phyloP scores from a whole-genome alignment of 2,888 invertebrate genomes.

The Leucophenga maculata region DNA sequence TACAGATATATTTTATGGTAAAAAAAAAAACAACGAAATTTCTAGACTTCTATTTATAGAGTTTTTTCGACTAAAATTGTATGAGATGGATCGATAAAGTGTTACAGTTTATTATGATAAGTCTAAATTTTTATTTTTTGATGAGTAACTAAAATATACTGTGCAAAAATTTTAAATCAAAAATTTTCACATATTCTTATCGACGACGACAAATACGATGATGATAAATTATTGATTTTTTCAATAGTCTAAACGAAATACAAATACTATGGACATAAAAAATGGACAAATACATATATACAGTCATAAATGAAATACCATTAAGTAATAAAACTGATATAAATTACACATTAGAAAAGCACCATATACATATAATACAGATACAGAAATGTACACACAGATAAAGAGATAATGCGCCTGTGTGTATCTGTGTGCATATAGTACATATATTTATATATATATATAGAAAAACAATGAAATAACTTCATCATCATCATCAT shows the following conservation, averaged over 20 bases:
- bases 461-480: slow-evolving; percentile 46
- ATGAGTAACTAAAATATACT: too few species aligned
- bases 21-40: not conserved
- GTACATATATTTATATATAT: not conserved
- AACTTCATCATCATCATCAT: slow-evolving; percentile 53
- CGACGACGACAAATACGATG: not conserved
- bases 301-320: slow-evolving; percentile 10
- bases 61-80: too few species aligned
- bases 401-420: not conserved
- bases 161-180: not conserved
- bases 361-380: slow-evolving; percentile 35
- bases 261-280: not conserved
- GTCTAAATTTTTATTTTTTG: too few species aligned
- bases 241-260: not conserved
- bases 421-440: not conserved
- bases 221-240: slow-evolving; percentile 58
- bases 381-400: slow-evolving; percentile 5
- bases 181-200: not conserved
- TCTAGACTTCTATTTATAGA: too few species aligned
- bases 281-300: slow-evolving; percentile 3
- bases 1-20: too few species aligned
- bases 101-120: too few species aligned
- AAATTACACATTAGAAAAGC: slow-evolving; percentile 54
- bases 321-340: slow-evolving; percentile 53
- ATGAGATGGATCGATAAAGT: too few species aligned